Percentiles rank a stretch among this genome's conserved stretches.
phyloP scores from a whole-genome alignment of 2,888 invertebrate species.

The Sycophila texana region DNA sequence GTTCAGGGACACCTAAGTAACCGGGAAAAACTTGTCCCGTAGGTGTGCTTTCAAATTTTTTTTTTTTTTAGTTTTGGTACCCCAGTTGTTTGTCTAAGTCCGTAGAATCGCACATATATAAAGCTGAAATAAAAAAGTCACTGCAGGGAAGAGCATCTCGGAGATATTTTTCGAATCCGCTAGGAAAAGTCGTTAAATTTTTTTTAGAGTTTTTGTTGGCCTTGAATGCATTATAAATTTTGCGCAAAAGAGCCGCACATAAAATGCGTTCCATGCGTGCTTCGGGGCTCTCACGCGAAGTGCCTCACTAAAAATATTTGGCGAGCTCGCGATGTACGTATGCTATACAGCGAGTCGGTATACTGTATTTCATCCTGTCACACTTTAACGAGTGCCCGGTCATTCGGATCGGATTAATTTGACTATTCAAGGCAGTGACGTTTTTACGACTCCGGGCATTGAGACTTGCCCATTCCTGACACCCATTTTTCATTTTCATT shows the following conservation, averaged over 20 bases:
- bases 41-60: no score
- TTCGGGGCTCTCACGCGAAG: not conserved
- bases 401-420: slow-evolving; percentile 30
- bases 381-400: slow-evolving; percentile 18
- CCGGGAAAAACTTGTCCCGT: no score
- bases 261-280: slow-evolving; percentile 3
- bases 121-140: no score
- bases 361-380: slow-evolving; percentile 18
- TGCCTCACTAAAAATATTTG: slow-evolving; percentile 32
- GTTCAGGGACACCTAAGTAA: no score
- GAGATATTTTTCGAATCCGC: no score
- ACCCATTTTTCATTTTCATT: not conserved
- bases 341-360: not conserved
- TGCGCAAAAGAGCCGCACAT: slow-evolving; percentile 3
- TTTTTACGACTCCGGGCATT: not conserved
- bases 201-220: not conserved
- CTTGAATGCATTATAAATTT: not conserved
- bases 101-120: no score
- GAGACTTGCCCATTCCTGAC: not conserved
- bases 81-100: no score
- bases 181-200: slow-evolving; percentile 12
- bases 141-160: no score
- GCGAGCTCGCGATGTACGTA: not conserved
- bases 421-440: not conserved
- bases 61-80: no score